Percentiles rank a stretch among this genome's conserved stretches.
Evolutionary conservation across 2,888 invertebrate genomes (phyloP).

Genomic region (Biston stratarius): DNA sequence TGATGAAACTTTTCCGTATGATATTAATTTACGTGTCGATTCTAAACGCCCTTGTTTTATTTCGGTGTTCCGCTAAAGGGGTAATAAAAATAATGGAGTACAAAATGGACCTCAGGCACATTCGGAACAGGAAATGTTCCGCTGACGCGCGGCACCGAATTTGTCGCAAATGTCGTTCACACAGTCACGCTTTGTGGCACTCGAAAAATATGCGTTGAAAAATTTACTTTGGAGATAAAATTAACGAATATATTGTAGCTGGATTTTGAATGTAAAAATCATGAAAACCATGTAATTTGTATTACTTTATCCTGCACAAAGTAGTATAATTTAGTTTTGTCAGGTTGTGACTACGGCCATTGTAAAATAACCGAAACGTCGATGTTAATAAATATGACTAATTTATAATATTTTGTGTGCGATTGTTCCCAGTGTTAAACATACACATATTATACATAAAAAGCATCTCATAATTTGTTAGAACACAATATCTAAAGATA

Average conservation of each 20-base stretch:
- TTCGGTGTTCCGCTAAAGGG: conserved; percentile 44
- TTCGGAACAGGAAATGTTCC: conserved; percentile 63
- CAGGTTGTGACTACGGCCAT: too few species aligned
- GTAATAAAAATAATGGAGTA: conserved; percentile 65
- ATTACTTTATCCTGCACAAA: too few species aligned
- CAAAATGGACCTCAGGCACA: conserved; percentile 49
- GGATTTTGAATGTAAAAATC: conserved; percentile 11
- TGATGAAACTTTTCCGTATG: not conserved
- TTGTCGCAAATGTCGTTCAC: conserved; percentile 51
- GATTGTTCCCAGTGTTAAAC: too few species aligned
- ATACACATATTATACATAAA: too few species aligned
- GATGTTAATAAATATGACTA: too few species aligned
- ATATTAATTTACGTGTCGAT: conserved; percentile 29
- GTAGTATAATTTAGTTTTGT: too few species aligned
- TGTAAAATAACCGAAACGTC: too few species aligned
- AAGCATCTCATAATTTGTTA: too few species aligned
- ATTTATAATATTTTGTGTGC: too few species aligned
- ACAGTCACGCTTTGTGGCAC: conserved; percentile 30
- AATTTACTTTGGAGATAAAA: conserved; percentile 24
- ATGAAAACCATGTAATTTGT: not conserved
- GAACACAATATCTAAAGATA: too few species aligned
- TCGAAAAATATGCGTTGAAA: conserved; percentile 32
- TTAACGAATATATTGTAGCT: conserved; percentile 6
- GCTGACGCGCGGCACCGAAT: conserved; percentile 56
- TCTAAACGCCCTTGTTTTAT: conserved; percentile 36